Evolutionary conservation across 2,888 invertebrate species (phyloP), one percentile per base, ranked within the genome.

Genomic region (Crossocerus cetratus): DNA sequence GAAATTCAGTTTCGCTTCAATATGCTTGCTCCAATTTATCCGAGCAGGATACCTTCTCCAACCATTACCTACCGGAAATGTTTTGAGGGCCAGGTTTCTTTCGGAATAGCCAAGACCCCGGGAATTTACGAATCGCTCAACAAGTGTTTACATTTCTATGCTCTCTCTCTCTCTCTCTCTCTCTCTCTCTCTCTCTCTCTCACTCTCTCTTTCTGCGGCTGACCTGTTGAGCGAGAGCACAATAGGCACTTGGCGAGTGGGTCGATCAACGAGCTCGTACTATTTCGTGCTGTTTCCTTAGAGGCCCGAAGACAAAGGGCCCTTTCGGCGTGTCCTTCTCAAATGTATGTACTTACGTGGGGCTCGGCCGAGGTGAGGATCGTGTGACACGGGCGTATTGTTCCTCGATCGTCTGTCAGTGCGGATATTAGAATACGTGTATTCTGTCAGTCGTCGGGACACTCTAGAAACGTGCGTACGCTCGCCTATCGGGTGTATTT

Each of bases 141-240:
- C 73, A 70, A 77, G 76, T 76, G 74, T 71, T 67, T 66, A 55
- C 60, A 43, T 45, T 65, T n/a, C 58, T 61, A 58, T 56, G 53
- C 22, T 55, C 58, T 44, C 54, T 53, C 42, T n/a, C n/a, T n/a
- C n/a, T n/a, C n/a, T n/a, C n/a, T n/a, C n/a, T n/a, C n/a, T n/a
- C n/a, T n/a, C n/a, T n/a, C n/a, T n/a, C n/a, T n/a, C n/a, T n/a
- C n/a, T n/a, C n/a, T n/a, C n/a, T n/a, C n/a, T n/a, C n/a, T n/a
- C n/a, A n/a, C n/a, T n/a, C n/a, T n/a, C n/a, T n/a, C n/a, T n/a
- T n/a, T n/a, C n/a, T n/a, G n/a, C 61, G 32, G 14, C 53, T 63
- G 69, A 73, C 77, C 69, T 73, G 77, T 76, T 77, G 77, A 69
- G 72, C 69, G 67, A 72, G 64, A 49, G 63, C 63, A 42, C 64